A percentile compares a stretch with the other conserved stretches of the same genome.
Evolutionary conservation across 64 coral and sea anemone genomes (phyloP).

Genomic region (Montipora capricornis): DNA sequence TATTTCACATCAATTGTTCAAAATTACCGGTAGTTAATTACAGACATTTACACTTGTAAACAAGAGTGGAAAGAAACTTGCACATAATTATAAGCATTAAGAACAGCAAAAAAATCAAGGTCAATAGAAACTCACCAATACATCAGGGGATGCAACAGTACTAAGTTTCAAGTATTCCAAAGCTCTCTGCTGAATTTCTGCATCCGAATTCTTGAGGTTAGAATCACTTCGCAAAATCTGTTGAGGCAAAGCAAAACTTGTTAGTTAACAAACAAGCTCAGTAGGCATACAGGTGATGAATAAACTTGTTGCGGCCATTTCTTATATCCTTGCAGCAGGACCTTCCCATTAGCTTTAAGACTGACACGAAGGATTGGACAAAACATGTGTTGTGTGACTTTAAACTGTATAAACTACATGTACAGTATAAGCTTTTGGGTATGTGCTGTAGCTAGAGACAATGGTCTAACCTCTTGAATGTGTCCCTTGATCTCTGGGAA

Average conservation of each 20-base stretch:
- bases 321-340: background rate
- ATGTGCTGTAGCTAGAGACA: background rate
- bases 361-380: too few species aligned
- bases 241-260: background rate
- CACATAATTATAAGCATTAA: too few species aligned
- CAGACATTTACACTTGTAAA: too few species aligned
- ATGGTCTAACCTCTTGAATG: constrained; percentile 86
- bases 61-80: too few species aligned
- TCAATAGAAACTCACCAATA: constrained; percentile 71
- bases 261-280: background rate
- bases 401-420: too few species aligned
- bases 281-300: background rate
- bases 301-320: too few species aligned
- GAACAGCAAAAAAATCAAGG: background rate
- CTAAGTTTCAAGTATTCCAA: constrained; percentile 98
- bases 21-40: too few species aligned
- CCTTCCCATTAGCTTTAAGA: background rate
- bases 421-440: background rate
- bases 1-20: too few species aligned
- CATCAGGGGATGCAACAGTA: constrained; percentile 94
- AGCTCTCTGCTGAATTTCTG: constrained; percentile 98
- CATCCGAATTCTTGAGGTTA: constrained; percentile 96
- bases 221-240: constrained; percentile 93
- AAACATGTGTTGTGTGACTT: too few species aligned
- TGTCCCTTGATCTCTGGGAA: constrained; percentile 97